Conservation (phyloP, 2,113 vertebrate genomes). For the Oenanthe oenanthe region DNA sequence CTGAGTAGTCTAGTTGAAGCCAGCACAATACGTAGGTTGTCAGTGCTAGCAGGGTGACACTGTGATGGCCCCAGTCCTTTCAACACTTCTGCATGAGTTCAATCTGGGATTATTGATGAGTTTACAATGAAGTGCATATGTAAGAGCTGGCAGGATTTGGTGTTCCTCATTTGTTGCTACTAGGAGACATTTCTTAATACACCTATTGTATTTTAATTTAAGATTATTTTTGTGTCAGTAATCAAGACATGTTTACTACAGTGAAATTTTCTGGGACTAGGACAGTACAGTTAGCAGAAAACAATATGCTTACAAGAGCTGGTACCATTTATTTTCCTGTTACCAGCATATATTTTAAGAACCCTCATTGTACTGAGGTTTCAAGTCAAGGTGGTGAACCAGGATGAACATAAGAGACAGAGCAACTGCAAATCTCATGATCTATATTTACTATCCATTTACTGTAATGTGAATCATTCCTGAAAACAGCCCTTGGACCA, state of each 20-base stretch:
- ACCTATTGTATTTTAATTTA: constrained; percentile 34
- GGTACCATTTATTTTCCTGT: background rate
- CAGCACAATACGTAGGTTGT: background rate
- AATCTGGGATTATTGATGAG: constrained; percentile 9
- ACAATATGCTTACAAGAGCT: background rate
- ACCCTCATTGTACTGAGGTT: background rate
- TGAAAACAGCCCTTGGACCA: background rate
- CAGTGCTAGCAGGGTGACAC: background rate
- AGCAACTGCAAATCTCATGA: background rate
- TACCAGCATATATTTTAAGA: background rate
- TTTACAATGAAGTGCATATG: background rate
- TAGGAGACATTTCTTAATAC: constrained; percentile 35
- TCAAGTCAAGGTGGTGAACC: background rate
- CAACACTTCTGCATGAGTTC: background rate
- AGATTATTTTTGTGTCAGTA: background rate
- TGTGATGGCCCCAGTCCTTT: constrained; percentile 19
- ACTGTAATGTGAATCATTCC: background rate
- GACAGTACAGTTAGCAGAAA: background rate
- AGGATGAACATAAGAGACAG: background rate
- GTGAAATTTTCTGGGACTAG: background rate
- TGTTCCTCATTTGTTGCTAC: background rate
- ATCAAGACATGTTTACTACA: background rate
- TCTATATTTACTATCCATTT: background rate
- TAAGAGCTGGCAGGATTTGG: background rate
- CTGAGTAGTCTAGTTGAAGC: background rate